Evolutionary conservation across 30 jellyfish, hydroid and myxozoan genomes (phyloP), one percentile per base, ranked within the genome.

Genomic region (Nemopilema nomurai): DNA sequence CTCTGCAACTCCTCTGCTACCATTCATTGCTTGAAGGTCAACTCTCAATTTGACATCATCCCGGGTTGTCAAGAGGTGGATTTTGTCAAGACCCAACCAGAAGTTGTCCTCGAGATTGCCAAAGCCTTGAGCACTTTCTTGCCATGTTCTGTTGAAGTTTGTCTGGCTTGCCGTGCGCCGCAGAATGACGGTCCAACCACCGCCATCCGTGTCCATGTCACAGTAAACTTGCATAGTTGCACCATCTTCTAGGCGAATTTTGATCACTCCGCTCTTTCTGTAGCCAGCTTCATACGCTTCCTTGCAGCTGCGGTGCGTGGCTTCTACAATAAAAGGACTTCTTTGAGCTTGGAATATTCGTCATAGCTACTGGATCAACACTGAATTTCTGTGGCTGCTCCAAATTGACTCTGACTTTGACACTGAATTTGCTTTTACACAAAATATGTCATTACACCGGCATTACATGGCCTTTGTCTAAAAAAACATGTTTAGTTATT

Each of bases 121-220:
- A 23, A 67, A 67, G 33, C 76, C 76, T 22, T 66, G 29, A 0
- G 29, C 76, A 13, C 32, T 17, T 66, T 66, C 76, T 29, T 66
- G 29, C 76, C 76, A 67, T 17, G 25, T 67, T 67, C 21, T 67
- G 33, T 31, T 28, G 33, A 67, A 67, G 23, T 31, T 67, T 23
- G 33, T 28, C 8, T 67, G 30, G 17, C 50, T 67, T 9, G 30
- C 31, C 51, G 23, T 32, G 19, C 76, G 20, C 33, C 76, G 76
- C 8, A 23, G 31, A 28, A 67, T 20, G 18, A 67, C 27, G 7
- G 76, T 67, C 76, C 76, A 67, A 0, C 76, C 76, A 19, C 76
- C 76, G 33, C 76, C 76, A 23, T 67, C 76, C 17, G 76, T 67
- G 20, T 67, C 76, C 33, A 23, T 28, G 23, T 67, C 76, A 21